These are phyloP conservation scores for Tachina lurida DNA, from an alignment of 2,888 invertebrate genomes.

Conservation along the genomic window DNA sequence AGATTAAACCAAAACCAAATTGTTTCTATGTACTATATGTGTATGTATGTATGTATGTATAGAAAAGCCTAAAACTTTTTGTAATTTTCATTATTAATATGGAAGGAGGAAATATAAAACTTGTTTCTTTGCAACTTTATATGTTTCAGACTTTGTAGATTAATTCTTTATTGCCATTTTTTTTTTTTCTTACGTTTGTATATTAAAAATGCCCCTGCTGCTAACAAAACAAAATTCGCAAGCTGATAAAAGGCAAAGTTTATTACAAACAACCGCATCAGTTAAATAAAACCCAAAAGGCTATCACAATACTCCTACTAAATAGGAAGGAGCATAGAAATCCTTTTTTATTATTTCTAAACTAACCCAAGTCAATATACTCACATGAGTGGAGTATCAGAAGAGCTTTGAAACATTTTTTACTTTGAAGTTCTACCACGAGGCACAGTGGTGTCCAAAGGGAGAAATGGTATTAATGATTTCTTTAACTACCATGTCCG, in stretches of 20 bases:
- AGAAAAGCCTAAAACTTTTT: slow-evolving; percentile 12
- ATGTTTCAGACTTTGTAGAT: slow-evolving; percentile 15
- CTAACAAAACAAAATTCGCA: slow-evolving; percentile 27
- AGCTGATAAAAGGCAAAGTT: slow-evolving; percentile 57
- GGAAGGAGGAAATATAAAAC: slow-evolving; percentile 18
- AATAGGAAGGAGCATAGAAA: no score
- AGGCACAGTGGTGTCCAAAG: no score
- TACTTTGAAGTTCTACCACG: no score
- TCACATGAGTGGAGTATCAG: no score
- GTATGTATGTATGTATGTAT: background rate
- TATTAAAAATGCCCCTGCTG: slow-evolving; percentile 48
- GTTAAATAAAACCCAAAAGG: background rate
- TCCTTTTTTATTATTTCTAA: no score
- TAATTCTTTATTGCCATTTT: background rate
- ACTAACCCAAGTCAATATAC: no score
- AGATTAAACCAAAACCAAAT: background rate
- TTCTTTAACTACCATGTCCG: no score
- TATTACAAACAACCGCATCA: slow-evolving; percentile 15
- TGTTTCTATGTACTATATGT: no score
- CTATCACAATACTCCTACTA: background rate
- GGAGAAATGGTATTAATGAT: no score
- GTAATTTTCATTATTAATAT: slow-evolving; percentile 11
- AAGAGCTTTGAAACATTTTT: no score
- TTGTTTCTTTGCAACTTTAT: slow-evolving; percentile 11
- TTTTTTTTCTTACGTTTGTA: background rate